Evolutionary conservation across 2,113 vertebrate genomes (phyloP).

Genomic region (Dendropsophus ebraccatus): DNA sequence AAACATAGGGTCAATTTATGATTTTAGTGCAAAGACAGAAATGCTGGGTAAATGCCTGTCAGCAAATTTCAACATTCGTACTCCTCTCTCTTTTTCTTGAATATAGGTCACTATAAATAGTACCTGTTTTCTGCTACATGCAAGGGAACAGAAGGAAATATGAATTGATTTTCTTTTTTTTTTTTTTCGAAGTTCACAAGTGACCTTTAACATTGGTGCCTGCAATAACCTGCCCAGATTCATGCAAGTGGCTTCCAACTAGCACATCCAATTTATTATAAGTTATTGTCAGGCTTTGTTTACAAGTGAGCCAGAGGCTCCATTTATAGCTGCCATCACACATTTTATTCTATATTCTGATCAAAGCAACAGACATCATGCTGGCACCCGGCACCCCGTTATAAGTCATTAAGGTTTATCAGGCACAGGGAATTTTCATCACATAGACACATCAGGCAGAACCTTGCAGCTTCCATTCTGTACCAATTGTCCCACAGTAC

Average conservation of each 20-base stretch:
- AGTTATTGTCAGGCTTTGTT: no score
- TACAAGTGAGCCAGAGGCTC: no score
- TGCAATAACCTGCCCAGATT: background rate
- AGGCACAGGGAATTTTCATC: no score
- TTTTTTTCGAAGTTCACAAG: background rate
- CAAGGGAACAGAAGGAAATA: background rate
- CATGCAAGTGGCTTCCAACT: background rate
- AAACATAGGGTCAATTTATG: background rate
- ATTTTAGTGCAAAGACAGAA: background rate
- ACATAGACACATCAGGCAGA: no score
- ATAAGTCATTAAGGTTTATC: no score
- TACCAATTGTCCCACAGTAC: no score
- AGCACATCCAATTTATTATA: background rate
- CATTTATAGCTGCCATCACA: no score
- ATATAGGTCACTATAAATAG: background rate
- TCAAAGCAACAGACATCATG: no score
- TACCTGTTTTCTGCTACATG: background rate
- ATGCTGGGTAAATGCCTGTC: background rate
- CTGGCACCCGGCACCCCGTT: no score
- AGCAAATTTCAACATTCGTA: background rate
- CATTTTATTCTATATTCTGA: no score
- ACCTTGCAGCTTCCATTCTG: no score
- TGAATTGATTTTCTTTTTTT: background rate
- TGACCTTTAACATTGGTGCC: background rate
- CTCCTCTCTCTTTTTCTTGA: background rate